Base-by-base conservation (phyloP, 2,113 vertebrate species). In the Ciconia maguari region DNA sequence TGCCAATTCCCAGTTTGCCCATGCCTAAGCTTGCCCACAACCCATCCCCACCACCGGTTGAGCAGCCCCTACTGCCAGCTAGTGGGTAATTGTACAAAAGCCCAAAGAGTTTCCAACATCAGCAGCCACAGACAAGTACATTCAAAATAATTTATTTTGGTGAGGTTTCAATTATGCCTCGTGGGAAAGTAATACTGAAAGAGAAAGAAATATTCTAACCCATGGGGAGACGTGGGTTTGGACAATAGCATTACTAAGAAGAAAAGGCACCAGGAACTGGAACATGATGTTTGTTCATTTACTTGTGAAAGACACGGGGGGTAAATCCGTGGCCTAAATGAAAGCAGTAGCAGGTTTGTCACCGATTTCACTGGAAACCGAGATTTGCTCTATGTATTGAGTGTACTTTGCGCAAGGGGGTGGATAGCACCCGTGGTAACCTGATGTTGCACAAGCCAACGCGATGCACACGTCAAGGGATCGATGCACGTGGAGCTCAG, bases 161-260 rank as follows among this genome's bases (percentile, higher is more conserved):
- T 62, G 72, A 95, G 68, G 76, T 95, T 97, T 92, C 90, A 89
- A 89, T 92, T 84, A 84, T 1, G 49, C 69, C 88, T 96, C 30
- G 10, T 92, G 95, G 95, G 96, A 93, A 94, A 94, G 80, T 11
- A 77, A 89, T 66, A 78, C n/a, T 81, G 80, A 86, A 80, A 93
- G 75, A 74, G 85, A 74, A 95, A 80, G 92, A 92, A 96, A 89
- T 30, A 62, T 48, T 81, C 48, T 41, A 44, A 61, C 36, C 83
- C 94, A 38, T 21, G 51, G 70, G 69, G 69, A 90, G 83, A 89
- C 0, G 2, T 20, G 86, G 74, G 80, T 79, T 94, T 91, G 94
- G 95, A 89, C 89, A 93, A 92, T 16, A 29, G 82, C 4, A 10
- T 9, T 41, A 26, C 66, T 38, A 3, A 89, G 85, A 44, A 89